phyloP scores from a whole-genome alignment of 1,140 invertebrate species.

The Trypoxylus dichotomus region DNA sequence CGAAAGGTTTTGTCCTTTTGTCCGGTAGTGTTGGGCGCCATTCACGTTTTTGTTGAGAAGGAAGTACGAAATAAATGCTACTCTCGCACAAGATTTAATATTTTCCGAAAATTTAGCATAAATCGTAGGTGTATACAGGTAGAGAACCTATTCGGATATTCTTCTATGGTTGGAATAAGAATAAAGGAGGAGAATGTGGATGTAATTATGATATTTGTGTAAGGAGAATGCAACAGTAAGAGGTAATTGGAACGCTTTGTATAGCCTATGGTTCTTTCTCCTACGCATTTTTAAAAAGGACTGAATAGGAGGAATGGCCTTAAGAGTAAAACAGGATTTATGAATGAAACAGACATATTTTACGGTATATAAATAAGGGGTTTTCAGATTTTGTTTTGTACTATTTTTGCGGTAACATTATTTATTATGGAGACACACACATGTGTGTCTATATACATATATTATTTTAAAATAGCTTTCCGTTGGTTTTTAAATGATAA shows the following conservation, averaged over 20 bases:
- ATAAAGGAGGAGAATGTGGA: conserved; percentile 23
- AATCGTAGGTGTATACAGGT: conserved; percentile 43
- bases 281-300: not conserved
- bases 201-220: conserved; percentile 29
- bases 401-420: too few species aligned
- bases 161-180: not conserved
- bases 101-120: conserved; percentile 46
- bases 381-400: not conserved
- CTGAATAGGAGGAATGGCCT: not conserved
- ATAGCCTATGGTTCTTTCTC: not conserved
- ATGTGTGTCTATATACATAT: too few species aligned
- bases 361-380: not conserved
- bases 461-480: too few species aligned
- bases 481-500: too few species aligned
- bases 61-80: conserved; percentile 46
- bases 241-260: conserved; percentile 24
- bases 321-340: conserved; percentile 1
- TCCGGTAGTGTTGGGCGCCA: conserved; percentile 49
- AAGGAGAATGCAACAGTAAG: conserved; percentile 18
- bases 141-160: conserved; percentile 3
- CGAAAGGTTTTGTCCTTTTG: conserved; percentile 51
- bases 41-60: conserved; percentile 49
- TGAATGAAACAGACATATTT: not conserved
- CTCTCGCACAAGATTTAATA: conserved; percentile 38
- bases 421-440: too few species aligned